A percentile compares a stretch with the other conserved stretches of the same genome.
Evolutionary conservation across 2,113 vertebrate species (phyloP).

Genomic region (Pyrgilauda ruficollis): DNA sequence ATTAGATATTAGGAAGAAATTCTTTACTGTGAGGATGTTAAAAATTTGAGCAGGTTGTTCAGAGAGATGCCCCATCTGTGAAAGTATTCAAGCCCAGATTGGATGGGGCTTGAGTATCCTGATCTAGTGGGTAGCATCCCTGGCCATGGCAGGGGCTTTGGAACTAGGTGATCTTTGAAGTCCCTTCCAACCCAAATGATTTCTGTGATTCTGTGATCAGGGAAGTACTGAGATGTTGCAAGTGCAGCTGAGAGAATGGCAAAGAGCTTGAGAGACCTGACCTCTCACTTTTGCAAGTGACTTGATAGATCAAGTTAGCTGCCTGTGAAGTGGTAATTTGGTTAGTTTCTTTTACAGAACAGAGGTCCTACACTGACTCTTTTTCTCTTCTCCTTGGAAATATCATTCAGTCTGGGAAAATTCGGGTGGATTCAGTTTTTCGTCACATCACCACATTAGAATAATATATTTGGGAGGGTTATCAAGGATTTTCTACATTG

Average conservation of each 20-base stretch:
- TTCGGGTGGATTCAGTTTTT: background rate
- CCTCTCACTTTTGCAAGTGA: background rate
- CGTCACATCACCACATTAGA: background rate
- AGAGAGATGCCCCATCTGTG: background rate
- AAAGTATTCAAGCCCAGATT: background rate
- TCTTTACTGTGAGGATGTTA: background rate
- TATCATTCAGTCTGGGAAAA: background rate
- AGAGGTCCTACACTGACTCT: background rate
- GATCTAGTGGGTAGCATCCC: background rate
- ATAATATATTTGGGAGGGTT: background rate
- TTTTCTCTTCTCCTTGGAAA: background rate
- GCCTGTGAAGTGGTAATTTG: background rate
- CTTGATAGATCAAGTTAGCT: background rate
- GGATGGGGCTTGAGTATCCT: background rate
- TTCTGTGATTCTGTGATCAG: background rate
- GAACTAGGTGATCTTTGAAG: background rate
- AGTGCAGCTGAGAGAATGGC: background rate
- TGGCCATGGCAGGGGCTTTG: background rate
- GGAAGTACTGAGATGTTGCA: background rate
- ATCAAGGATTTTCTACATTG: background rate
- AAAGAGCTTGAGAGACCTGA: background rate
- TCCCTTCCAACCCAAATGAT: background rate
- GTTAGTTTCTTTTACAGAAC: background rate
- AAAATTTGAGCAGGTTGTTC: background rate
- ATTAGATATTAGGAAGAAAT: background rate